Base-by-base conservation (phyloP, 2,113 vertebrate species). In the Marmota monax region DNA sequence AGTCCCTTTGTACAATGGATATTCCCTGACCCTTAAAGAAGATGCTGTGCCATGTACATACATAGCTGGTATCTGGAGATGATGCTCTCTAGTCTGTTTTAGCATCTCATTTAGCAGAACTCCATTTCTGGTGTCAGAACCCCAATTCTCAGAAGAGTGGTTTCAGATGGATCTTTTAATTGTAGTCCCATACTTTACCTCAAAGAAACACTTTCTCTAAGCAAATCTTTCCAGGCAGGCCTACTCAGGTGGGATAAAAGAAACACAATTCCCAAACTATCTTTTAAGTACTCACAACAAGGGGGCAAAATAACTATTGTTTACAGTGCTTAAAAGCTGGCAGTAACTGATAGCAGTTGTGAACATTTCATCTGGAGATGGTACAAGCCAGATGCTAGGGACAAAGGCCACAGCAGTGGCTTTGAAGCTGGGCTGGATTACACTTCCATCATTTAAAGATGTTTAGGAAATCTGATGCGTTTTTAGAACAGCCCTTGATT, bases 391-490 rank as follows among this genome's bases (percentile, higher is more conserved):
- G 77, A 78, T 77, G 53, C 72, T 4, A 16, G 70, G 90, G 88
- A 92, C 73, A 76, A 58, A 58, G 65, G 37, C 79, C 45, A 74
- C 0, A 69, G 78, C 34, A 45, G 76, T 4, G 12, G 17, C 96
- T 95, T 96, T 95, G 95, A 97, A 92, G 95, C 56, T 69, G 79
- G 92, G 82, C 96, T 94, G 73, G 65, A 72, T 97, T 96, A 96
- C 89, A 97, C 76, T 96, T 86, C 77, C 87, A 67, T 51, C 48
- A 77, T 67, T 93, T 95, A 86, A 67, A 89, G 94, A 92, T 73
- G 76, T 92, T 84, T 74, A 94, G 76, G 89, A 95, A 96, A 95
- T 89, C 83, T 96, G 93, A 96, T 87, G 96, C 95, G 70, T 42
- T 96, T 95, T 92, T 79, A 96, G 77, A 95, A 92, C 4, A 83